Evolutionary conservation across 2,888 invertebrate genomes (phyloP).

Genomic region (Ormyrus labotus): DNA sequence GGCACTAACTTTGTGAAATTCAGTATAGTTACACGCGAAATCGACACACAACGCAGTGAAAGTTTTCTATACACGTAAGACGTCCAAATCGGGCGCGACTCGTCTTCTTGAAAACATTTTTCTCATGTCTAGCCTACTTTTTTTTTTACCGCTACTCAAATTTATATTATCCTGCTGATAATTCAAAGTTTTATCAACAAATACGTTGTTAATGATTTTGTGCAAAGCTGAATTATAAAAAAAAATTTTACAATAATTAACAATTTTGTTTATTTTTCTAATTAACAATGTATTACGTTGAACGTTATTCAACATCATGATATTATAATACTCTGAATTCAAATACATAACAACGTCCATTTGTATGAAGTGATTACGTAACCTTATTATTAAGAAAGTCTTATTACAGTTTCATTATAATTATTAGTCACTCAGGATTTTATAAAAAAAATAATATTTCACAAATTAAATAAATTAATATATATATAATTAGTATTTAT

Average conservation of each 20-base stretch:
- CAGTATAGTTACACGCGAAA: neutral
- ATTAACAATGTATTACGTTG: too few relatives aligned
- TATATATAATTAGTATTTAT: too few relatives aligned
- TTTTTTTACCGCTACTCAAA: neutral
- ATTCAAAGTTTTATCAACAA: too few relatives aligned
- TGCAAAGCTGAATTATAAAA: too few relatives aligned
- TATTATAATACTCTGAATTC: too few relatives aligned
- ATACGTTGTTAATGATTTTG: too few relatives aligned
- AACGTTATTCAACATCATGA: too few relatives aligned
- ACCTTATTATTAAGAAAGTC: neutral
- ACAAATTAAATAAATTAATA: too few relatives aligned
- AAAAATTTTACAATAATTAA: too few relatives aligned
- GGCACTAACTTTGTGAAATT: neutral
- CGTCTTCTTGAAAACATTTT: constrained; percentile 19
- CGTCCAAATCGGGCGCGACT: neutral
- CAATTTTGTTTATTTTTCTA: too few relatives aligned
- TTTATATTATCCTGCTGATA: too few relatives aligned
- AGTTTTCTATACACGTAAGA: constrained; percentile 13
- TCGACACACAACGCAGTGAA: constrained; percentile 16
- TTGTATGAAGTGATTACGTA: neutral
- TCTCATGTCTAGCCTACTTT: constrained; percentile 19
- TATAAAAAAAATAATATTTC: too few relatives aligned
- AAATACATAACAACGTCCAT: neutral
- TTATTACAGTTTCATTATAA: neutral
- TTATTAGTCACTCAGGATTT: neutral